Evolutionary conservation across 2,888 invertebrate species (phyloP), one percentile per base, ranked within the genome.

Genomic region (Atrina japonica): DNA sequence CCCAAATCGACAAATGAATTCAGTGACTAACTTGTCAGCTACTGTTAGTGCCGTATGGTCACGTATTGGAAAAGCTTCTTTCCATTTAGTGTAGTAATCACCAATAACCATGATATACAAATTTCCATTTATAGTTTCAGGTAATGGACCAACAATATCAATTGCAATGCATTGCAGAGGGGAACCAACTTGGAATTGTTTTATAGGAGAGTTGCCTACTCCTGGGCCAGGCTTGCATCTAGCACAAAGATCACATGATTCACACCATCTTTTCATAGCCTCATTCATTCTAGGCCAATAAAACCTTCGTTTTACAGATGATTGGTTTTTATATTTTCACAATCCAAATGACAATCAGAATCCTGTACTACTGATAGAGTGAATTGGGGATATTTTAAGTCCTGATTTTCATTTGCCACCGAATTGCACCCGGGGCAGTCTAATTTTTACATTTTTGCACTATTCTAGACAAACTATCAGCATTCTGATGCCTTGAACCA

Each of bases 21-120:
- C 65, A 2, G 56, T 73, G 3, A 75, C 68, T 23, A 75, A 41
- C n/a, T 35, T 59, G 30, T 73, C 73, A n/a, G 75, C 73, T 14
- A 75, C 75, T n/a, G 63, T 61, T n/a, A 53, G 27, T 11, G 75
- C 69, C 6, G 43, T 65, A 30, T 73, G 75, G 49, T 75, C 43
- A 11, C 69, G 50, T 7, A 73, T 25, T 25, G 73, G 68, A 47
- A 56, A 73, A 9, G 73, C 72, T 55, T 69, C 75, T 21, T 40
- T 61, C 68, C 73, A 75, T 53, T 75, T 72, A 5, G 59, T 63
- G 27, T 58, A 72, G 16, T 72, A 74, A 41, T 74, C 71, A 14
- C 53, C 43, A 9, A 67, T 43, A 11, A 74, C 74, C 43, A 74
- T 35, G 18, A 73, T 56, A 23, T 59, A 73, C 35, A 41, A 45